Evolutionary conservation across 1,140 invertebrate species (phyloP).

Genomic region (Temnothorax curvispinosus): DNA sequence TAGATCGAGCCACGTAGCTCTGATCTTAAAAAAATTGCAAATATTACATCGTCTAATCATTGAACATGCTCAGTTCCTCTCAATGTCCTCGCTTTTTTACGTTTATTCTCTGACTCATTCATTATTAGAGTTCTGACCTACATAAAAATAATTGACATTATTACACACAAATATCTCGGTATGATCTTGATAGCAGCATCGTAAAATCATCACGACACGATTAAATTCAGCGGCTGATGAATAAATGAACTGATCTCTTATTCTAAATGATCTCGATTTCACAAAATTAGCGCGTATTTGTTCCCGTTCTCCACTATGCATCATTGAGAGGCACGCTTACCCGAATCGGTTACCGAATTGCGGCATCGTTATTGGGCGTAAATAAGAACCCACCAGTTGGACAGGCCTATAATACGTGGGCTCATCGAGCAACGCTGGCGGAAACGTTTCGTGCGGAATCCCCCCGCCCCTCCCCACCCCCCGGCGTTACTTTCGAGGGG

Average conservation of each 20-base stretch:
- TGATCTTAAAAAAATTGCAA: constrained; percentile 8
- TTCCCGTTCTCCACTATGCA: neutral
- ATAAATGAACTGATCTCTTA: neutral
- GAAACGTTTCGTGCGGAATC: constrained; percentile 18
- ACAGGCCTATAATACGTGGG: constrained; percentile 23
- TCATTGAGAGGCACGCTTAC: neutral
- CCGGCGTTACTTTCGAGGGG: constrained; percentile 1
- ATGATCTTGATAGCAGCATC: neutral
- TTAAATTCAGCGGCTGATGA: neutral
- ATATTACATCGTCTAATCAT: too few species aligned
- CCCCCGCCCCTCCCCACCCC: too few species aligned
- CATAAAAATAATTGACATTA: neutral
- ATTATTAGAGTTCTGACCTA: neutral
- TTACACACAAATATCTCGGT: neutral
- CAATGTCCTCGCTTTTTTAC: neutral
- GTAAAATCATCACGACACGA: neutral
- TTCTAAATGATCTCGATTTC: neutral
- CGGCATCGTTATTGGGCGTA: neutral
- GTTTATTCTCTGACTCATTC: neutral
- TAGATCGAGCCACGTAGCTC: neutral
- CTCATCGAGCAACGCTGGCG: constrained; percentile 22
- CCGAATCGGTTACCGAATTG: neutral
- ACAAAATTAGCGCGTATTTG: neutral
- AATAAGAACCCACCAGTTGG: neutral
- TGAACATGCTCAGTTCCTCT: neutral